These are phyloP conservation scores for Agrochola lota DNA, from an alignment of 2,888 invertebrate species.

Conservation along the genomic window DNA sequence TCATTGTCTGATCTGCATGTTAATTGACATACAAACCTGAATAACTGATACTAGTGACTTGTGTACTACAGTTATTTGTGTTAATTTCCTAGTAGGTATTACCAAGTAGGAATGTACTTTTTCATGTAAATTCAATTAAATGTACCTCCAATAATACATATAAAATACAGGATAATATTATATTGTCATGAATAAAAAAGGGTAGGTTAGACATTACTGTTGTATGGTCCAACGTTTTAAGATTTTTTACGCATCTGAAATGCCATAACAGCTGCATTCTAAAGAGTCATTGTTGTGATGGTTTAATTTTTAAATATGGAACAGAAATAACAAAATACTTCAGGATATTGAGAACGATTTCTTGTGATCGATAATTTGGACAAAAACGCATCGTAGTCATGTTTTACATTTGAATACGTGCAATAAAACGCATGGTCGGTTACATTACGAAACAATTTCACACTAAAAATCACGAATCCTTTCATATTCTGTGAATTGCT, in stretches of 20 bases:
- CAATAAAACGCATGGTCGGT: slow-evolving; percentile 52
- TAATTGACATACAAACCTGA: slow-evolving; percentile 68
- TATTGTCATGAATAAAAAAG: not conserved
- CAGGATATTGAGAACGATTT: not conserved
- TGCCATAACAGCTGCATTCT: not conserved
- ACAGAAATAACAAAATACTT: slow-evolving; percentile 16
- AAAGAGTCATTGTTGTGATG: not conserved
- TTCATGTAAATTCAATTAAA: not conserved
- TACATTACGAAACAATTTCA: slow-evolving; percentile 27
- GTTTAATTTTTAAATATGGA: not conserved
- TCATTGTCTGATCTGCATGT: slow-evolving; percentile 54
- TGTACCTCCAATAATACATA: not conserved
- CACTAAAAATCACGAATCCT: slow-evolving; percentile 28
- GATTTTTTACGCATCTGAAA: not conserved
- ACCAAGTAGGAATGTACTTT: not conserved
- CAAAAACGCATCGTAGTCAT: slow-evolving; percentile 58
- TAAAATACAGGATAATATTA: not conserved
- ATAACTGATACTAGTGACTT: slow-evolving; percentile 45
- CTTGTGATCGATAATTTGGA: slow-evolving; percentile 64
- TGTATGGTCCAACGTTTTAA: not conserved
- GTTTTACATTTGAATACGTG: slow-evolving; percentile 53
- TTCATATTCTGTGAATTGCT: slow-evolving; percentile 46
- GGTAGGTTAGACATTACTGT: slow-evolving; percentile 10
- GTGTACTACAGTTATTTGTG: slow-evolving; percentile 58
- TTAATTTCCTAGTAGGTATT: slow-evolving; percentile 31